A percentile compares a stretch with the other conserved stretches of the same genome.
Conservation (phyloP, 2,888 invertebrate genomes). For the Amiota communis region DNA sequence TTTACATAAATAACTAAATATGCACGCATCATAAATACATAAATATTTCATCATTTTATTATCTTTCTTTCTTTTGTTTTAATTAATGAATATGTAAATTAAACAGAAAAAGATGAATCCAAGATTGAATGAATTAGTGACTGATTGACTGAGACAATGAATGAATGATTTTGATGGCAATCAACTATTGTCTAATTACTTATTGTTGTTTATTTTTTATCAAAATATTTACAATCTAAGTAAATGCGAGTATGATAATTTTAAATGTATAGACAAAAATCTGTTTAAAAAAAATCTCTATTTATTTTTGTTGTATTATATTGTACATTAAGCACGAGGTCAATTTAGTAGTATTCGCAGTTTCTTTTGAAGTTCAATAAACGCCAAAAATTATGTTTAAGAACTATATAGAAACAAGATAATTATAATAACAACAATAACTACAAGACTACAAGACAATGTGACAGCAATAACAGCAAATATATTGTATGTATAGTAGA, state of each 20-base stretch:
- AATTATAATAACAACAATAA: slow-evolving; percentile 55
- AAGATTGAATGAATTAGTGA: not conserved
- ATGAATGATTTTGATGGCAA: slow-evolving; percentile 1
- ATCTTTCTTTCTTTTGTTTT: not conserved
- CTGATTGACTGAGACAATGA: not conserved
- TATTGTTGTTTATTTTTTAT: no score
- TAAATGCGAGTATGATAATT: no score
- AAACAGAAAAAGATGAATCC: not conserved
- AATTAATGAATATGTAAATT: slow-evolving; percentile 6
- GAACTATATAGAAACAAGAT: not conserved
- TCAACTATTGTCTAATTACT: slow-evolving; percentile 17
- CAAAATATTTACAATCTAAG: no score
- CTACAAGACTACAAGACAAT: slow-evolving; percentile 50
- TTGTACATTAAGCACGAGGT: slow-evolving; percentile 69
- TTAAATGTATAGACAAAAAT: not conserved
- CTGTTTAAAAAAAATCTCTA: slow-evolving; percentile 59
- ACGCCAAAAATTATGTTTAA: slow-evolving; percentile 50
- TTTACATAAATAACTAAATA: not conserved
- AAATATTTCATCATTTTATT: not conserved
- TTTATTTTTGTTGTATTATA: slow-evolving; percentile 63
- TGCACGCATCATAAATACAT: not conserved
- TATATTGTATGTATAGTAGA: not conserved
- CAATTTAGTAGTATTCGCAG: slow-evolving; percentile 62
- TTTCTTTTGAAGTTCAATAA: slow-evolving; percentile 68
- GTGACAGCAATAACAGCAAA: slow-evolving; percentile 17